Evolutionary conservation across 2,797 vertebrate species (phyloP), one percentile per base, ranked within the genome.

Genomic region (Dendrocincla fuliginosa): DNA sequence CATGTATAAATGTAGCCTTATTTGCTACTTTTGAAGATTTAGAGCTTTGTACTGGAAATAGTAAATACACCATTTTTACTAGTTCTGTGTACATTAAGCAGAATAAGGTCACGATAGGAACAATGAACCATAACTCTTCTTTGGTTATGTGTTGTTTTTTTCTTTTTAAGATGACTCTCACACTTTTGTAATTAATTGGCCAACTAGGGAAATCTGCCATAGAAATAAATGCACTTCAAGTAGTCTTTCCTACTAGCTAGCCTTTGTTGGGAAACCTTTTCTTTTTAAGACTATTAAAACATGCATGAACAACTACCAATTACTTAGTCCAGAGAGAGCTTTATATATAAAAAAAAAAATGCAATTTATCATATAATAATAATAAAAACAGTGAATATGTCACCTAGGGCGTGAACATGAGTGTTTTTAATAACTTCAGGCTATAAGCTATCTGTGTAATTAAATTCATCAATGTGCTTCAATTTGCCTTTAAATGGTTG

Each of bases 191-290:
- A 98, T 98, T 99, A 99, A 99, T 99, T 99, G 98, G 98, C 96
- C 98, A 97, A 93, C 98, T 76, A 98, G 98, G 98, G 99, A 99
- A 99, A 99, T 98, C 98, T 98, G 94, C 96, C 93, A 96, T 96
- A 98, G 97, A 98, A 99, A 98, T 98, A 97, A 98, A 98, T 98
- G 98, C 97, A 98, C 84, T 98, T 96, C 96, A 97, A 97, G 98
- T 97, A 96, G 93, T 97, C 96, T 97, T 98, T 97, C 95, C 96
- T 96, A 96, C 94, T 97, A 97, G 96, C 97, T 98, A 98, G 93
- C 92, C 92, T 98, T 98, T 98, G 97, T 97, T 98, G 92, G 97
- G 95, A 97, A 97, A 96, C 61, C 89, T 97, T 97, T 94, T 46
- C 44, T 67, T 90, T 96, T 75, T 96, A 88, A 98, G 89, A 96